Conservation (phyloP, 2,888 invertebrate genomes). For the Azorinus chamasolen region DNA sequence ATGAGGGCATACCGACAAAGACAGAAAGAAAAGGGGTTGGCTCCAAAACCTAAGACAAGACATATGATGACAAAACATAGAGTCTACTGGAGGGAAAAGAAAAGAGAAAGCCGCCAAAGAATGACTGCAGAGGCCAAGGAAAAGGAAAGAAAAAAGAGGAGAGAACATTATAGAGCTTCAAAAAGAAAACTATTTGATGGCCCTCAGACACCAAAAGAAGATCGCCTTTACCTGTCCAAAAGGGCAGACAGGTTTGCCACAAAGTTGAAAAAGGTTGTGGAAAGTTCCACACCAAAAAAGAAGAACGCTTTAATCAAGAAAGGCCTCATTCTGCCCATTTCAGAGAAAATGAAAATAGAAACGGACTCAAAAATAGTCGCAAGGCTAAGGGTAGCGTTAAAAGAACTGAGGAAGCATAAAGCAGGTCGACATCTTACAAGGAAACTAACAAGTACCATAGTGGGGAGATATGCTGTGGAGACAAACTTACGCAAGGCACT, state of each 20-base stretch:
- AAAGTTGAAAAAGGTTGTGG: constrained; percentile 4
- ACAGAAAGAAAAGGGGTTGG: constrained; percentile 6
- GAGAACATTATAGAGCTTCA: constrained; percentile 5
- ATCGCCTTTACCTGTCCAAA: constrained; percentile 4
- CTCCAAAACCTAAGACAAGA: too few relatives aligned
- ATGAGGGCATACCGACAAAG: constrained; percentile 23
- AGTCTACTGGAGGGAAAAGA: constrained; percentile 14
- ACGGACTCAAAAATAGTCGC: constrained; percentile 24
- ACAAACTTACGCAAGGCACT: constrained; percentile 8
- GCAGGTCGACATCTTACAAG: constrained; percentile 14
- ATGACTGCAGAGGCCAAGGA: constrained; percentile 2
- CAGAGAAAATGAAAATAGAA: constrained; percentile 11
- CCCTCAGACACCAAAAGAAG: constrained; percentile 7
- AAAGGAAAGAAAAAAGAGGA: constrained; percentile 12
- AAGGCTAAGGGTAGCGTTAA: constrained; percentile 1
- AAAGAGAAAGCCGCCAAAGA: constrained; percentile 18
- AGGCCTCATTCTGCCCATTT: constrained; percentile 13
- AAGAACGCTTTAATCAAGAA: constrained; percentile 11
- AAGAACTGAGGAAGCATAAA: not conserved
- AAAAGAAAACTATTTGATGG: constrained; percentile 5
- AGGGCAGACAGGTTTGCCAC: constrained; percentile 18
- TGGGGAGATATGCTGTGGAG: constrained; percentile 20
- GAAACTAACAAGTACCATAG: constrained; percentile 2
- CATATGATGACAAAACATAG: constrained; percentile 14
- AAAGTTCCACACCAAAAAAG: constrained; percentile 18